Conservation (phyloP, 2,113 vertebrate genomes). For the Odocoileus hemionus region DNA sequence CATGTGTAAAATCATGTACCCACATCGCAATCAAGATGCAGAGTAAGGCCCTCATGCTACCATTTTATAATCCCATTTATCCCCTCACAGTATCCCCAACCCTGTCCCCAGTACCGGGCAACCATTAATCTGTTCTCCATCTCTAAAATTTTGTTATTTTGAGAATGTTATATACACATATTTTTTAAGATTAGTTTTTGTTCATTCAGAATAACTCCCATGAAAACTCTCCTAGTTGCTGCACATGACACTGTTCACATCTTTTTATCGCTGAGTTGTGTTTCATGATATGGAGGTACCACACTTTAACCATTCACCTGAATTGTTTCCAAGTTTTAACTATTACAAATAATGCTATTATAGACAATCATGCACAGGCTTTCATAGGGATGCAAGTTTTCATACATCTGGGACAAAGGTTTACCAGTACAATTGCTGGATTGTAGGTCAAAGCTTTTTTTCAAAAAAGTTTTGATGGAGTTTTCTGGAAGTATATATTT, state of each 20-base stretch:
- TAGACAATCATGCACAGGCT: background rate
- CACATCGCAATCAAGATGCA: background rate
- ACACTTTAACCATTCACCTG: background rate
- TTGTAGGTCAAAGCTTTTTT: background rate
- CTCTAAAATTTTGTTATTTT: background rate
- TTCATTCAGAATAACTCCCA: background rate
- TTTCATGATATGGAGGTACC: too few species aligned
- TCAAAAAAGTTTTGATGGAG: background rate
- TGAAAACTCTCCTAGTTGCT: background rate
- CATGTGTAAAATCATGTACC: background rate
- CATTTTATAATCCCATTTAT: background rate
- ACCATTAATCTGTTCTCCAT: background rate
- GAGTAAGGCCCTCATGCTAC: background rate
- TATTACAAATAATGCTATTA: background rate
- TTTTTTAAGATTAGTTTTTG: background rate
- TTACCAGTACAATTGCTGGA: background rate
- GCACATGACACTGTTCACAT: background rate
- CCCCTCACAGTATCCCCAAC: rapidly evolving
- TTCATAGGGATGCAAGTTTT: background rate
- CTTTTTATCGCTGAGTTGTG: background rate
- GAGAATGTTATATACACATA: background rate
- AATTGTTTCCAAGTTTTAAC: background rate
- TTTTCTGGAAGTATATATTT: background rate
- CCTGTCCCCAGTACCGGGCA: background rate
- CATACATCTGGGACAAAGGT: background rate